phyloP scores from a whole-genome alignment of 2,113 vertebrate species.

The Ageneiosus marmoratus region DNA sequence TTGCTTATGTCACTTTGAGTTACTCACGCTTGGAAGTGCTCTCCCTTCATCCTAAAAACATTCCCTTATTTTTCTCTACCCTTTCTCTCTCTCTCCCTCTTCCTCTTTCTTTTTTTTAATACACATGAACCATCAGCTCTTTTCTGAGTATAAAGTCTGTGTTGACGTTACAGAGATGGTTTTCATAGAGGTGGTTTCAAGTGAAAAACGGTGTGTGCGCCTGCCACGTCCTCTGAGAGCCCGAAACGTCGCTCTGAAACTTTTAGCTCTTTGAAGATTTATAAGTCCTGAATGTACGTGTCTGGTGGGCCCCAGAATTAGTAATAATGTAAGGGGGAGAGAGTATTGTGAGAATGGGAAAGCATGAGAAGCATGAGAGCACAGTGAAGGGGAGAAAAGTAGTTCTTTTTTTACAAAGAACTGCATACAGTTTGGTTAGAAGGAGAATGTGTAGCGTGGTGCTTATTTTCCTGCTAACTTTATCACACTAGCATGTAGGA shows the following conservation, averaged over 20 bases:
- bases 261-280: constrained; percentile 87
- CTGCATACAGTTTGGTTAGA: constrained; percentile 16
- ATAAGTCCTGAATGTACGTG: constrained; percentile 84
- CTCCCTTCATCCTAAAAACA: constrained; percentile 67
- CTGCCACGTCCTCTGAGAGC: neutral
- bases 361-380: constrained; percentile 35
- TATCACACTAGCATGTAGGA: neutral
- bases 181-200: constrained; percentile 33
- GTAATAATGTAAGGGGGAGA: constrained; percentile 41
- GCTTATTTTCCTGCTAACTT: neutral
- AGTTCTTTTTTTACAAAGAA: constrained; percentile 49
- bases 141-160: neutral
- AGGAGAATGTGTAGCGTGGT: neutral
- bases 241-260: constrained; percentile 51
- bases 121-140: neutral
- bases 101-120: neutral
- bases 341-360: constrained; percentile 54
- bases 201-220: constrained; percentile 50
- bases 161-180: constrained; percentile 12
- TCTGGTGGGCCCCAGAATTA: constrained; percentile 76
- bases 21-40: constrained; percentile 68
- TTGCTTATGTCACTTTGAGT: constrained; percentile 72
- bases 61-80: constrained; percentile 58
- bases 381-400: constrained; percentile 27
- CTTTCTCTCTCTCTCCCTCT: neutral